A percentile compares a stretch with the other conserved stretches of the same genome.
Evolutionary conservation across 2,113 vertebrate genomes (phyloP).

Genomic region (Tautogolabrus adspersus): DNA sequence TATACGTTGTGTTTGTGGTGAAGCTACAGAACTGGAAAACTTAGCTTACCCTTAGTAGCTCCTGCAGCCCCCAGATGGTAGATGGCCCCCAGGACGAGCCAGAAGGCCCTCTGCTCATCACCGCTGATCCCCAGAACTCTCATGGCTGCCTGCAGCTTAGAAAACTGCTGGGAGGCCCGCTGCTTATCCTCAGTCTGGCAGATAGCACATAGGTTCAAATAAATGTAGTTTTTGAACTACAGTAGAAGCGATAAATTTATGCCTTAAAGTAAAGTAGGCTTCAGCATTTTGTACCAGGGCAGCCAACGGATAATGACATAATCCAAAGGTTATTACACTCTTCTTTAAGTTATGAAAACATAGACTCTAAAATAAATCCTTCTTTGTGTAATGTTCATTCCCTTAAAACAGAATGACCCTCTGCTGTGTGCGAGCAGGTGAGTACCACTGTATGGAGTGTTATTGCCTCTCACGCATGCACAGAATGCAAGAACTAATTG

Average conservation of each 20-base stretch:
- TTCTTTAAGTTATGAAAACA: neutral
- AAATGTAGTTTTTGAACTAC: neutral
- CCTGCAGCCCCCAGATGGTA: constrained; percentile 96
- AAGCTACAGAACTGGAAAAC: neutral
- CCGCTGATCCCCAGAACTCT: constrained; percentile 91
- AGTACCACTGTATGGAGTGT: no score
- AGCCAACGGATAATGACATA: neutral
- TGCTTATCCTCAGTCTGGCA: constrained; percentile 93
- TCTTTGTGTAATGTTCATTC: no score
- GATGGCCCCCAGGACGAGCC: constrained; percentile 91
- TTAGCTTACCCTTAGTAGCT: constrained; percentile 91
- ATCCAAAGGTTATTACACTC: neutral
- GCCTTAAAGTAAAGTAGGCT: neutral
- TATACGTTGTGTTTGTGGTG: neutral
- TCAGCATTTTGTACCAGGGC: no score
- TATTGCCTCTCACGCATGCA: no score
- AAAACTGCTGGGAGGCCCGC: constrained; percentile 92
- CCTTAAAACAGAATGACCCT: no score
- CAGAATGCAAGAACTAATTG: no score
- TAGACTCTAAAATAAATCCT: neutral
- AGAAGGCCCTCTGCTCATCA: constrained; percentile 91
- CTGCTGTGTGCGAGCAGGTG: no score
- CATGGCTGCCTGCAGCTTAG: constrained; percentile 96
- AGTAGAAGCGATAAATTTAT: neutral
- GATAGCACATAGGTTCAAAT: constrained; percentile 15